Conservation (phyloP, 2,888 invertebrate genomes). For the Sturmia bella region DNA sequence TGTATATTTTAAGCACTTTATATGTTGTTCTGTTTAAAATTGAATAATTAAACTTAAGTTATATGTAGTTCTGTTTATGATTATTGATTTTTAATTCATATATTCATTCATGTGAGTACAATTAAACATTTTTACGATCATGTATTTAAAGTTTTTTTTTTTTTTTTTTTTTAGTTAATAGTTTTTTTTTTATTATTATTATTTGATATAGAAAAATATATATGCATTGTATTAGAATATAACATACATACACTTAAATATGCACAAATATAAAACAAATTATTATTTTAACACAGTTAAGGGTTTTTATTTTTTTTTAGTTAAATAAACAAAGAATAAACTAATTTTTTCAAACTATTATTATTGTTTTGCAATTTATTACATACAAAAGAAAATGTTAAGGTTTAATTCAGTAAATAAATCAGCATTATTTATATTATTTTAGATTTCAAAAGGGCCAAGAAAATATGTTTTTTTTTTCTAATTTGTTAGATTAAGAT, state of each 20-base stretch:
- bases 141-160: not conserved
- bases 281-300: conserved; percentile 45
- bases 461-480: not conserved
- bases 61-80: conserved; percentile 36
- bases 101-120: not conserved
- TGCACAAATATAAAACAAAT: conserved; percentile 42
- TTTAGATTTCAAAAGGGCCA: not conserved
- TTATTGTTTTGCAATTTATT: conserved; percentile 5
- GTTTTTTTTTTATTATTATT: not conserved
- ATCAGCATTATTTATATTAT: not conserved
- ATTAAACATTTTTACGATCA: conserved; percentile 23
- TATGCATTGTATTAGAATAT: conserved; percentile 42
- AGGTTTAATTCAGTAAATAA: not conserved
- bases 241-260: conserved; percentile 43
- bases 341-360: conserved; percentile 12
- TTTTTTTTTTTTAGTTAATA: not conserved
- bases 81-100: conserved; percentile 32
- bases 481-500: not conserved
- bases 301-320: conserved; percentile 6
- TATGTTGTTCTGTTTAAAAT: conserved; percentile 47
- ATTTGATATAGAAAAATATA: conserved; percentile 44
- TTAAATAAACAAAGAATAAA: not conserved
- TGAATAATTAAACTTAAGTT: conserved; percentile 68
- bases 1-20: conserved; percentile 61
- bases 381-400: not conserved